phyloP scores from a whole-genome alignment of 2,113 vertebrate species.

The Bolborhynchus lineola region DNA sequence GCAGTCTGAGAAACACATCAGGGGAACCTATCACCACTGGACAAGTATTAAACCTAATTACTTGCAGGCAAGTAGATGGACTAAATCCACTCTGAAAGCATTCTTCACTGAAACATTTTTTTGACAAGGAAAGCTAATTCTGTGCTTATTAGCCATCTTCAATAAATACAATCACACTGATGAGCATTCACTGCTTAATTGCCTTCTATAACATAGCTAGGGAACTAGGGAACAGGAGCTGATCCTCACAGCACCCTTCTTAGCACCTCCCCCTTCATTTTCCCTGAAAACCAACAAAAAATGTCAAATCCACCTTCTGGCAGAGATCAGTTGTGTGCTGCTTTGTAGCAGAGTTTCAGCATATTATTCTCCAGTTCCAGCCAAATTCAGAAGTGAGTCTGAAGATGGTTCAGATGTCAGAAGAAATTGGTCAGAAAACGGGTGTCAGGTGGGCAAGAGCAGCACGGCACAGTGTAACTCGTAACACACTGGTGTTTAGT shows the following conservation, averaged over 20 bases:
- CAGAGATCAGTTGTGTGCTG: background rate
- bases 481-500: background rate
- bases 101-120: background rate
- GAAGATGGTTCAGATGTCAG: conserved; percentile 10
- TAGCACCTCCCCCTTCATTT: accelerated
- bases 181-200: background rate
- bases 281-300: background rate
- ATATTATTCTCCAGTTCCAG: background rate
- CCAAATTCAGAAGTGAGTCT: background rate
- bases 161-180: background rate
- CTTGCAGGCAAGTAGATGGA: background rate
- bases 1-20: accelerated
- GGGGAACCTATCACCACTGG: background rate
- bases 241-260: background rate
- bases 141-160: background rate
- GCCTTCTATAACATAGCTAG: background rate
- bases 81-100: background rate
- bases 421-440: conserved; percentile 55
- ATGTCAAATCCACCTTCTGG: background rate
- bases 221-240: background rate
- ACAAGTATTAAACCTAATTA: background rate
- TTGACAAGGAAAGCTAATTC: background rate
- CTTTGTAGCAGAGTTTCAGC: background rate
- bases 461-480: background rate
- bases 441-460: background rate